Evolutionary conservation across 2,113 vertebrate genomes (phyloP), one percentile per base, ranked within the genome.

Genomic region (Toxostoma redivivum): DNA sequence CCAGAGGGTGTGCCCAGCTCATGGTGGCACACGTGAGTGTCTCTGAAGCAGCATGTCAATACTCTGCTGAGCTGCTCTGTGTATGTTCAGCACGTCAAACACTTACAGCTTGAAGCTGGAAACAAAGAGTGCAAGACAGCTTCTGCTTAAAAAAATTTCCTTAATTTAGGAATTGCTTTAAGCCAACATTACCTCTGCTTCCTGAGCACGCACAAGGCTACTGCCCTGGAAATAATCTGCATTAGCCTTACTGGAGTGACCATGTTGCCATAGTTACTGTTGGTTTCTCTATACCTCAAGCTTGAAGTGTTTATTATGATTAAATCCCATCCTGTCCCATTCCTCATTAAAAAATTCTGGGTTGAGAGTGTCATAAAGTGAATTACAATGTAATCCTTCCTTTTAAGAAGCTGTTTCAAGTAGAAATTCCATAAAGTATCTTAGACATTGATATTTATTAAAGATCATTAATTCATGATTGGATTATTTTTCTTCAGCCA

Each of bases 181-280:
- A 97, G 97, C 95, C 88, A 97, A 79, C 94, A 97, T 97, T 97
- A 97, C 96, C 93, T 95, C 96, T 98, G 97, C 98, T 96, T 95
- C 97, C 95, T 97, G 98, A 98, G 95, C 97, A 97, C 96, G 95
- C 97, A 94, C 95, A 96, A 96, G 97, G 94, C 96, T 96, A 97
- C 72, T 97, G 96, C 97, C 97, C 97, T 97, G 95, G 97, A 98
- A 98, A 93, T 98, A 97, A 98, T 97, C 91, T 96, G 96, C 92
- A 97, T 97, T 97, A 94, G 96, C 92, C 94, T 93, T 96, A 92
- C 73, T 97, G 97, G 97, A 98, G 97, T 97, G 97, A 93, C 89
- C 95, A 94, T 22, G 98, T 98, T 98, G 96, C 98, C 97, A 98
- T 98, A 97, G 98, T 92, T 97, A 98, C 98, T 74, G 48, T 94